Percentiles rank a stretch among this genome's conserved stretches.
Conservation (phyloP, 2,888 invertebrate species). For the Nebria salina region DNA sequence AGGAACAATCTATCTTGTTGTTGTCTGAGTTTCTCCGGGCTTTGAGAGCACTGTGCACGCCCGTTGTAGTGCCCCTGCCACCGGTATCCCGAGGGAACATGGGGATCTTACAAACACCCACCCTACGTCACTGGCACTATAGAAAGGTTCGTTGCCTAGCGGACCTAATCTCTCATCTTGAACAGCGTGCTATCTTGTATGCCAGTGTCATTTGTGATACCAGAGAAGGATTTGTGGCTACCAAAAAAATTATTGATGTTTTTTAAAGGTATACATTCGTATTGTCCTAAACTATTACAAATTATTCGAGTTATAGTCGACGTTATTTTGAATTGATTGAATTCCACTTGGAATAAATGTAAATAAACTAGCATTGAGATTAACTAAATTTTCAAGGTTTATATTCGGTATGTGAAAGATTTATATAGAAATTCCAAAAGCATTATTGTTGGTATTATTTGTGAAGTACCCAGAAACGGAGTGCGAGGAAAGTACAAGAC, state of each 20-base stretch:
- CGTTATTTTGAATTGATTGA: too few relatives aligned
- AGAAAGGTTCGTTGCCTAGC: neutral
- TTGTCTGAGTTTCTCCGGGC: slow-evolving; percentile 37
- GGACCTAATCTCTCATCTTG: slow-evolving; percentile 1
- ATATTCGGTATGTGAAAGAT: neutral
- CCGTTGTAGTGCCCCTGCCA: slow-evolving; percentile 8
- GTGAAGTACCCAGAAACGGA: neutral
- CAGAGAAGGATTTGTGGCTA: neutral
- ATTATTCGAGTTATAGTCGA: too few relatives aligned
- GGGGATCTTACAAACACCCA: slow-evolving; percentile 10
- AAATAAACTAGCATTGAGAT: too few relatives aligned
- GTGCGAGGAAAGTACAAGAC: neutral
- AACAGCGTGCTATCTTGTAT: neutral
- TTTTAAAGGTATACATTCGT: neutral
- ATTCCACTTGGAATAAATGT: too few relatives aligned
- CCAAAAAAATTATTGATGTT: neutral
- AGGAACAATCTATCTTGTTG: slow-evolving; percentile 46
- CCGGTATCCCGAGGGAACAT: neutral
- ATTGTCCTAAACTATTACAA: too few relatives aligned
- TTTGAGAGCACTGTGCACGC: neutral
- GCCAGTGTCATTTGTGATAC: neutral
- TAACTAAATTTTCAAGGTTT: too few relatives aligned
- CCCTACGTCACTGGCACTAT: neutral
- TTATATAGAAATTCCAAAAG: neutral
- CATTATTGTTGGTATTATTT: neutral